Percentiles rank a stretch among this genome's conserved stretches.
phyloP scores from a whole-genome alignment of 2,888 invertebrate genomes.

The Mythimna vitellina region DNA sequence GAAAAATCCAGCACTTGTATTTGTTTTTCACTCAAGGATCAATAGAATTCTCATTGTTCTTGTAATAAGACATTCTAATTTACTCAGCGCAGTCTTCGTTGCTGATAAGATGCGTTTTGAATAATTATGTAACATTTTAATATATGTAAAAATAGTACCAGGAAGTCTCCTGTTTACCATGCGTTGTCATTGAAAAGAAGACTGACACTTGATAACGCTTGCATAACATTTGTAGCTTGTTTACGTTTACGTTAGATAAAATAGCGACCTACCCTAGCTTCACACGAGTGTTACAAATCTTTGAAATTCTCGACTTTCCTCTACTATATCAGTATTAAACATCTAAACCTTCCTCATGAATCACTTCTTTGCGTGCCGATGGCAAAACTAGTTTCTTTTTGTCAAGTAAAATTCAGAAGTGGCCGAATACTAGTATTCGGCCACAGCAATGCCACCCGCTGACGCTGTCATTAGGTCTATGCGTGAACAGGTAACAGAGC shows the following conservation, averaged over 20 bases:
- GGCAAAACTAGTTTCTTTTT: too few relatives aligned
- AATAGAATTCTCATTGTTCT: not conserved
- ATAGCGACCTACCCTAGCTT: too few relatives aligned
- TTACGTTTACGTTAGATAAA: conserved; percentile 28
- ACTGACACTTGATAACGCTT: conserved; percentile 26
- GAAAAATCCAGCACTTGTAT: not conserved
- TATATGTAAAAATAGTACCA: conserved; percentile 27
- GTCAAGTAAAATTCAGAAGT: too few relatives aligned
- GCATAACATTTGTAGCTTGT: conserved; percentile 26
- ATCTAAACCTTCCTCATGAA: too few relatives aligned
- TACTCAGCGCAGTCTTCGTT: conserved; percentile 1
- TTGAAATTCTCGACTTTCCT: too few relatives aligned
- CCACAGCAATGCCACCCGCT: too few relatives aligned
- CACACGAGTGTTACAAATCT: too few relatives aligned
- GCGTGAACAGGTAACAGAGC: too few relatives aligned
- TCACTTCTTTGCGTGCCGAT: too few relatives aligned
- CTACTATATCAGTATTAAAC: too few relatives aligned
- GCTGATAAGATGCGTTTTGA: conserved; percentile 38
- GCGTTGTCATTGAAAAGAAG: conserved; percentile 39
- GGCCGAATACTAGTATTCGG: too few relatives aligned
- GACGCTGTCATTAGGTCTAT: too few relatives aligned
- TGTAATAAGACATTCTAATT: conserved; percentile 25
- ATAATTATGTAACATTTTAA: conserved; percentile 31
- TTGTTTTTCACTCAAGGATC: conserved; percentile 21
- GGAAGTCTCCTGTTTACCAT: conserved; percentile 32